Base-by-base conservation (phyloP, 1,140 invertebrate species). In the Magallana gigas region DNA sequence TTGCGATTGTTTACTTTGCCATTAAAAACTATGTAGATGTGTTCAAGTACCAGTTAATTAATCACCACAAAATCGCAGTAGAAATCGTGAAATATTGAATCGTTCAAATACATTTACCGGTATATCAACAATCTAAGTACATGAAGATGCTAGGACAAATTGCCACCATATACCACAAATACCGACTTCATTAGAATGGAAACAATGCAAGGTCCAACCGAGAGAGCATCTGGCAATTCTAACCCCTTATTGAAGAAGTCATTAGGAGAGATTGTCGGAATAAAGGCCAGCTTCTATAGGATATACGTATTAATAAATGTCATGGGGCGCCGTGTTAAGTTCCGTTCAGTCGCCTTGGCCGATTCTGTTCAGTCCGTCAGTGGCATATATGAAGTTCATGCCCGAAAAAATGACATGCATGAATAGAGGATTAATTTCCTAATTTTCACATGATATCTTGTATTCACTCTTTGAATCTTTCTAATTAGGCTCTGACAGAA, bases 291-390 rank as follows among this genome's bases (percentile, higher is more conserved):
- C 18, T 64, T 18, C 8, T 18, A n/a, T 18, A 64, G 16, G 68
- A 76, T 29, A 29, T 29, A 29, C 23, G 68, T 12, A 76, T 76
- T 76, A 76, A 76, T 76, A 76, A 48, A 29, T 76, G 68, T 11
- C 68, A 12, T 11, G 23, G 68, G 36, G 23, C 36, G 68, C 68
- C 36, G 18, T 76, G 12, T 48, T 48, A 9, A 23, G 68, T 5
- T 76, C 23, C 11, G 11, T 8, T 76, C 23, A 18, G 68, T 29
- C 68, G 12, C 7, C 18, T 29, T 23, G 23, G 11, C 9, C 18
- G 36, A 5, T 12, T 23, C 29, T 29, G 23, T 29, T 76, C 18
- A 8, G 29, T 29, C 1, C 18, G 36, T 29, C 9, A 29, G 29
- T 76, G 68, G 29, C 36, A 23, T 76, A 29, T 76, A 4, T 76